Percentiles rank a stretch among this genome's conserved stretches.
phyloP scores from a whole-genome alignment of 2,888 invertebrate species.

The Monochamus alternatus region DNA sequence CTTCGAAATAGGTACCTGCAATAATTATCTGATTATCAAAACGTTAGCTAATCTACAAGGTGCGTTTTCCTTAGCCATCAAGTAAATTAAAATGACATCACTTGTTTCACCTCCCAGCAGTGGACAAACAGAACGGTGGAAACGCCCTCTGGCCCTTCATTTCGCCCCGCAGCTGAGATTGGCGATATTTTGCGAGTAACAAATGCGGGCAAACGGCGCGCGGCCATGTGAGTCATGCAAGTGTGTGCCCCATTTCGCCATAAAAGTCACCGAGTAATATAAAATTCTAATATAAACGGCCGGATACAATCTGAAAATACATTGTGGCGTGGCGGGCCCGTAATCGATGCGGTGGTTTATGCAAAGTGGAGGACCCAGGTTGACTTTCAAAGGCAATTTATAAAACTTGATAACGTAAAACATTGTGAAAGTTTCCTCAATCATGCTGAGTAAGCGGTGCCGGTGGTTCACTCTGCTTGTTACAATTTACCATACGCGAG shows the following conservation, averaged over 20 bases:
- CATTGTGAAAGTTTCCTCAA: constrained; percentile 66
- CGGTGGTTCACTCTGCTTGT: constrained; percentile 23
- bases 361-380: constrained; percentile 69
- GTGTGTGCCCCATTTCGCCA: constrained; percentile 68
- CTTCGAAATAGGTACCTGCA: too few species aligned
- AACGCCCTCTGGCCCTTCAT: too few species aligned
- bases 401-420: constrained; percentile 69
- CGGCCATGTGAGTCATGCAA: constrained; percentile 64
- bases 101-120: too few species aligned
- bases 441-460: constrained; percentile 54
- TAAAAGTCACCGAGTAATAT: constrained; percentile 69
- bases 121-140: too few species aligned
- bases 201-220: constrained; percentile 58
- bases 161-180: neutral
- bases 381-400: constrained; percentile 69
- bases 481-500: constrained; percentile 29
- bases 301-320: constrained; percentile 70
- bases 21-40: too few species aligned
- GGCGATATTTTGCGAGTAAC: constrained; percentile 51
- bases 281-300: constrained; percentile 70
- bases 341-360: constrained; percentile 69
- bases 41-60: too few species aligned
- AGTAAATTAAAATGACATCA: too few species aligned
- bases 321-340: constrained; percentile 65
- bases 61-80: too few species aligned